phyloP scores from a whole-genome alignment of 1,140 invertebrate species.

The Sycophaga agraensis region DNA sequence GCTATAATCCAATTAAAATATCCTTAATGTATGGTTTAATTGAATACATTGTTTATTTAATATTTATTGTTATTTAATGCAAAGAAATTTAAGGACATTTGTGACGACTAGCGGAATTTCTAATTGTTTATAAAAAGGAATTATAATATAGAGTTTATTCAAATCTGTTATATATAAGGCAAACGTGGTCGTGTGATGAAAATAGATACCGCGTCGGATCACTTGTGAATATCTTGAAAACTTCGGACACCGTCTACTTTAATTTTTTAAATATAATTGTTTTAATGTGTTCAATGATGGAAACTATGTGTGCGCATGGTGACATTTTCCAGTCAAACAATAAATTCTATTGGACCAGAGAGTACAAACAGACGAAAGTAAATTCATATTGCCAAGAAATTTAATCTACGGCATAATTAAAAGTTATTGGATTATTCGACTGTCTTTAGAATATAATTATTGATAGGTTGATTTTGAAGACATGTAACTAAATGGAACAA shows the following conservation, averaged over 20 bases:
- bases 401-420: neutral
- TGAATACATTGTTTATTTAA: neutral
- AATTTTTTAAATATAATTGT: constrained; percentile 22
- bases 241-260: constrained; percentile 30
- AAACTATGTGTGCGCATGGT: neutral
- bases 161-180: constrained; percentile 8
- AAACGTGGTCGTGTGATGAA: constrained; percentile 2
- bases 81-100: constrained; percentile 7
- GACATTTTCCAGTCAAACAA: constrained; percentile 15
- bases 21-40: neutral
- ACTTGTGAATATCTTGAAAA: constrained; percentile 3
- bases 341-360: constrained; percentile 5
- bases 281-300: constrained; percentile 22
- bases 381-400: constrained; percentile 14
- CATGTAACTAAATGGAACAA: neutral
- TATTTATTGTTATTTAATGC: neutral
- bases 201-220: neutral
- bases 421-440: neutral
- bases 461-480: neutral
- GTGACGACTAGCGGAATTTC: constrained; percentile 23
- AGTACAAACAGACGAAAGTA: constrained; percentile 23
- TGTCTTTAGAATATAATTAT: constrained; percentile 8
- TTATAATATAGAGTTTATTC: constrained; percentile 6
- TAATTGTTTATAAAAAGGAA: constrained; percentile 4
- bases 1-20: neutral